Conservation (phyloP, 2,888 invertebrate species). For the Himalopsyche anomala region DNA sequence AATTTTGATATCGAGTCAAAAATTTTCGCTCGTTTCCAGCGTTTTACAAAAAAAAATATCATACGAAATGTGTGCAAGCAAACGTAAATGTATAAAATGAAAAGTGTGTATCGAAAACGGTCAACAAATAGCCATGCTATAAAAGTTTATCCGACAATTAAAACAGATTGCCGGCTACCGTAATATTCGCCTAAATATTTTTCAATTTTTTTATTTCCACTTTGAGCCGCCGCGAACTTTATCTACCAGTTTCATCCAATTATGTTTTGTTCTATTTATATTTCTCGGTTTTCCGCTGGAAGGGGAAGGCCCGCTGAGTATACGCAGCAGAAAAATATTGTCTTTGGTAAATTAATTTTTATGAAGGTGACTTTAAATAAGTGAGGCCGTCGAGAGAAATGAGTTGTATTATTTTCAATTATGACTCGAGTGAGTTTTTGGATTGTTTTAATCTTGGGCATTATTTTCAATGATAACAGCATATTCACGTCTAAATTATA, state of each 20-base stretch:
- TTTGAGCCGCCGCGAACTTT: slow-evolving; percentile 18
- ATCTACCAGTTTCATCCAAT: slow-evolving; percentile 28
- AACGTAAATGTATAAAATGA: too few relatives aligned
- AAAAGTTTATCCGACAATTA: slow-evolving; percentile 8
- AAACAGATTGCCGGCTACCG: slow-evolving; percentile 14
- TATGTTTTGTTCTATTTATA: slow-evolving; percentile 34
- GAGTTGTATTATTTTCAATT: slow-evolving; percentile 30
- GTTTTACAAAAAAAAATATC: too few relatives aligned
- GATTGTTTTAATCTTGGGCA: slow-evolving; percentile 12
- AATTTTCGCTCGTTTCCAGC: too few relatives aligned
- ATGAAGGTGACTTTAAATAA: slow-evolving; percentile 31
- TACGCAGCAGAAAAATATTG: slow-evolving; percentile 13
- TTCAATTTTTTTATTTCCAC: background rate
- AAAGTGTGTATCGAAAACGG: background rate
- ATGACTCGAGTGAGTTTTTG: slow-evolving; percentile 9
- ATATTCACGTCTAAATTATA: slow-evolving; percentile 1
- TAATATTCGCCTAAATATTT: background rate
- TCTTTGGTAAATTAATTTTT: slow-evolving; percentile 34
- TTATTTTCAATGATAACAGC: slow-evolving; percentile 21
- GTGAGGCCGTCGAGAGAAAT: slow-evolving; percentile 13
- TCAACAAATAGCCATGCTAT: background rate
- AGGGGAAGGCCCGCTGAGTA: background rate
- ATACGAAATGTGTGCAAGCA: too few relatives aligned
- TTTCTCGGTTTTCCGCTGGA: background rate
- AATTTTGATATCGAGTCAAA: too few relatives aligned